Base-by-base conservation (phyloP, 1,140 invertebrate species). In the Lysiphlebus fabarum region DNA sequence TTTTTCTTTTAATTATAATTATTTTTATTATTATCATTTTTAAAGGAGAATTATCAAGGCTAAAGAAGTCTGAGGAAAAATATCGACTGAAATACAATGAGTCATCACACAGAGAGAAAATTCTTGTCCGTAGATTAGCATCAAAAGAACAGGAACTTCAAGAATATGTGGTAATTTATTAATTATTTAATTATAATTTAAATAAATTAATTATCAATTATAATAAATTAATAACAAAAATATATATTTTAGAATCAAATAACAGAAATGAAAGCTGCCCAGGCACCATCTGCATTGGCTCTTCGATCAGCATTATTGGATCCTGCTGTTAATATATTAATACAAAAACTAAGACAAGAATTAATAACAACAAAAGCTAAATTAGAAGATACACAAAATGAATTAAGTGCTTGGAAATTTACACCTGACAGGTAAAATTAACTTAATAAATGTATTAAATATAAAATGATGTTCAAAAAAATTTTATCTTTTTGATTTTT, bases 361-460 rank as follows among this genome's bases (percentile, higher is more conserved):
- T 80, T 98, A 59, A 88, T 92, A 56, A 86, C 89, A 43, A 91
- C 91, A 8, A 93, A 93, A 79, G 88, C 91, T 43, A 91, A 92
- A 79, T 82, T 97, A 58, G 95, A 98, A 78, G 95, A 98, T 81
- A 97, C 94, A 33, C 95, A 98, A 81, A 97, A 96, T 81, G 96
- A 98, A 85, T 82, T 98, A 33, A 92, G 91, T 61, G 96, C 96
- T 1, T 99, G 96, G 96, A 99, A 98, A 80, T 99, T 99, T 74
- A 98, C 95, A 14, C 93, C 96, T 37, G 96, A 99, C 80, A 97
- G 93, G 88, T 90, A 75, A 53, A 40, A 37, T 33, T 50, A 9
- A 0, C 17, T 26, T 26, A 26, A 26, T 26, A 44, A 5, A 2
- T 8, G 17, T 11, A 9, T 1, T 12, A 41, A 53, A 40, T 41